Evolutionary conservation across 2,888 invertebrate species (phyloP).

Genomic region (Atethmia centrago): DNA sequence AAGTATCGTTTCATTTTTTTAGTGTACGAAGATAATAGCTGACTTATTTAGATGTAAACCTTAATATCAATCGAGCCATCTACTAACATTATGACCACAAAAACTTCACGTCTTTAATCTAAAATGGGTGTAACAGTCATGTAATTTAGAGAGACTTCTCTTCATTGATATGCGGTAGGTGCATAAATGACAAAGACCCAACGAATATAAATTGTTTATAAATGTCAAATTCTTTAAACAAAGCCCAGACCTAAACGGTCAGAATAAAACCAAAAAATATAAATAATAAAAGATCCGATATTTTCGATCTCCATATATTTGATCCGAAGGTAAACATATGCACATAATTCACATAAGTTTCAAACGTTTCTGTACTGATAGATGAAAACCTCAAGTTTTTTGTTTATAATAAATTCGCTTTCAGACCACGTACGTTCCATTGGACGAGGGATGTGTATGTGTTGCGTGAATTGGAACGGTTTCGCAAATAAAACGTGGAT

Average conservation of each 20-base stretch:
- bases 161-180: slow-evolving; percentile 6
- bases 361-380: slow-evolving; percentile 53
- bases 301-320: slow-evolving; percentile 57
- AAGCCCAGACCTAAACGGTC: background rate
- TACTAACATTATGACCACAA: background rate
- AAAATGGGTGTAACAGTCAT: background rate
- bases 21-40: background rate
- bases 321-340: slow-evolving; percentile 51
- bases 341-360: slow-evolving; percentile 63
- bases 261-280: slow-evolving; percentile 32
- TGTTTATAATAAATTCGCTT: slow-evolving; percentile 77
- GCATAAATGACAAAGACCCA: background rate
- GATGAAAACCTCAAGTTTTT: slow-evolving; percentile 70
- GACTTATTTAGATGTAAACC: background rate
- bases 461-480: slow-evolving; percentile 50
- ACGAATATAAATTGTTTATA: slow-evolving; percentile 38
- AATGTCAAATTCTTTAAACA: slow-evolving; percentile 20
- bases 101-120: background rate
- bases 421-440: slow-evolving; percentile 82
- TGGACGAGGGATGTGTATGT: slow-evolving; percentile 70
- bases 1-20: too few relatives aligned
- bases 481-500: slow-evolving; percentile 45
- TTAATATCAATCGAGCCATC: too few relatives aligned
- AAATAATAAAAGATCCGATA: slow-evolving; percentile 45
- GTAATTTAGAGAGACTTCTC: too few relatives aligned